Percentiles rank a stretch among this genome's conserved stretches.
phyloP scores from a whole-genome alignment of 2,888 invertebrate genomes.

The Stratiomys singularior region DNA sequence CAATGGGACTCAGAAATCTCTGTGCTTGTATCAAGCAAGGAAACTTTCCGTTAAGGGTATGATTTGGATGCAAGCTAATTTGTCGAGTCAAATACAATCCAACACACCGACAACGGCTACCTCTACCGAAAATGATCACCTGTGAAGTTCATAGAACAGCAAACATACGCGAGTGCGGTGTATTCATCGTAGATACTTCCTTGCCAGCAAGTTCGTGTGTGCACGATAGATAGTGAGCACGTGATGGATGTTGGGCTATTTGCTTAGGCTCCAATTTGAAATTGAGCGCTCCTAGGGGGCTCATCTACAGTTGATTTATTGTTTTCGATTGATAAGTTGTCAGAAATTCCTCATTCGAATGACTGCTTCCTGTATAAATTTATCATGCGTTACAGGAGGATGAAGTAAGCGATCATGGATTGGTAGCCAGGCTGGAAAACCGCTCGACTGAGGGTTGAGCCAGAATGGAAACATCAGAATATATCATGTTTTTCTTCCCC shows the following conservation, averaged over 20 bases:
- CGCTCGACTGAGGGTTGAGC: no score
- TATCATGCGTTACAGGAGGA: slow-evolving; percentile 33
- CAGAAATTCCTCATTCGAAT: slow-evolving; percentile 42
- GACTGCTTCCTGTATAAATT: slow-evolving; percentile 47
- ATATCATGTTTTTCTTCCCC: no score
- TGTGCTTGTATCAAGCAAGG: no score
- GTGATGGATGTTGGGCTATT: slow-evolving; percentile 38
- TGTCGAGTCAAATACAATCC: no score
- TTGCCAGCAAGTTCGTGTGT: not conserved
- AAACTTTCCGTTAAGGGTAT: no score
- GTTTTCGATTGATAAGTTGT: slow-evolving; percentile 50
- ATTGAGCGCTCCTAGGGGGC: slow-evolving; percentile 23
- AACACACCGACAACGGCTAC: no score
- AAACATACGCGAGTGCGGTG: no score
- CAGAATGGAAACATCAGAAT: no score
- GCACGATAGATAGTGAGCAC: not conserved
- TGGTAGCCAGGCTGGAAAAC: not conserved
- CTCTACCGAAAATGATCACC: no score
- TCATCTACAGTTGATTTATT: slow-evolving; percentile 46
- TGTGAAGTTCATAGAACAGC: no score
- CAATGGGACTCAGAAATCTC: no score
- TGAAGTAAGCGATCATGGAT: not conserved
- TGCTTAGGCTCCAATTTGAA: slow-evolving; percentile 38
- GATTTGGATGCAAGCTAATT: no score
- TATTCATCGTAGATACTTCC: not conserved